Evolutionary conservation across 2,888 invertebrate genomes (phyloP), one percentile per base, ranked within the genome.

Genomic region (Drosophila paranaensis): DNA sequence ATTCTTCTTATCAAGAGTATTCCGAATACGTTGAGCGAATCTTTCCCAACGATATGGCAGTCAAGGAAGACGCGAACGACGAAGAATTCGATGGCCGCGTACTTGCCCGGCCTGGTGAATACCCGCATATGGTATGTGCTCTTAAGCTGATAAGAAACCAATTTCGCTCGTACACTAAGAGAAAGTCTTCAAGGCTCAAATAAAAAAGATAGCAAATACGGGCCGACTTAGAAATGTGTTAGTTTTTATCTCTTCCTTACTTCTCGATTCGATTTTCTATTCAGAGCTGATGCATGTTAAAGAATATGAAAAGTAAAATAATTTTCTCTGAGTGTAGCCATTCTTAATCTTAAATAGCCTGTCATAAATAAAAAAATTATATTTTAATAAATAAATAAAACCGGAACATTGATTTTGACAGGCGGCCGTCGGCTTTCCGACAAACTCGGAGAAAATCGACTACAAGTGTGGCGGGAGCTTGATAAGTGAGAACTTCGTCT

Each of bases 391-490:
- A n/a, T n/a, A n/a, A n/a, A n/a, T n/a, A n/a, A 68, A 43, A 43
- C 61, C 63, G 25, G 43, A 39, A 37, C 9, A 63, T 56, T 53
- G 2, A 30, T 48, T 58, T 58, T 55, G 40, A 6, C 64, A 91
- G 91, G 87, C 90, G 27, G 91, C 91, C 4, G 45, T 91, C 6
- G 91, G 91, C 20, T 90, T 89, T 54, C 67, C 64, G 25, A 62
- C 67, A 0, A 71, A 58, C 25, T 35, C 50, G 5, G 63, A 62
- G 8, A 35, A 61, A 61, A 82, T 91, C 13, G 88, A 90, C 20
- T 93, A 91, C 74, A 92, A 91, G 71, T 93, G 93, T 55, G 93
- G 92, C 10, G 93, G 92, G 16, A 91, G 92, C 67, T 72, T 93
- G 55, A 91, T 93, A 53, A 92, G 92, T 62, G 88, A 91, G 39